Conservation (phyloP, 2,113 vertebrate species). For the Urocynchramus pylzowi region DNA sequence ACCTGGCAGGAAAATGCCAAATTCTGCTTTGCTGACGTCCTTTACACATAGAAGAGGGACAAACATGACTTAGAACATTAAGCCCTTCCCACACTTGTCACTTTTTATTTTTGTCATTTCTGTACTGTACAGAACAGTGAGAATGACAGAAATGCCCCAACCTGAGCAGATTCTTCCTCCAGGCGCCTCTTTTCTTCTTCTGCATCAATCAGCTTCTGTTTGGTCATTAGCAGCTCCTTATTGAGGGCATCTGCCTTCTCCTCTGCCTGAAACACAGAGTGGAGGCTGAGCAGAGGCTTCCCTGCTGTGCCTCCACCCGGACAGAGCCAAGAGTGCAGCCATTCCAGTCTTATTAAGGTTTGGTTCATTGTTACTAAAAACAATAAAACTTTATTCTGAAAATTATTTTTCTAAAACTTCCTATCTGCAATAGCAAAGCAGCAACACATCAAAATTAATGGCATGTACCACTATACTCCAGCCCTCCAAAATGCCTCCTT, state of each 20-base stretch:
- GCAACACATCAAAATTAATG: not conserved
- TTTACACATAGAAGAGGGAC: not conserved
- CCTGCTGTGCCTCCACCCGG: not conserved
- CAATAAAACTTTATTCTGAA: not conserved
- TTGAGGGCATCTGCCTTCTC: slow-evolving; percentile 96
- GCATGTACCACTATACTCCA: not conserved
- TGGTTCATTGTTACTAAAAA: not conserved
- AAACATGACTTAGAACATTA: not conserved
- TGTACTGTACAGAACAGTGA: not conserved
- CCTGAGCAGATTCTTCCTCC: slow-evolving; percentile 94
- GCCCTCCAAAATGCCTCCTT: not conserved
- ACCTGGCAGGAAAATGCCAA: not conserved
- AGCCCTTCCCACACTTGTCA: slow-evolving; percentile 5
- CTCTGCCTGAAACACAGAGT: slow-evolving; percentile 80
- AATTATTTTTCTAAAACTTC: not conserved
- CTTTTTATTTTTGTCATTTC: not conserved
- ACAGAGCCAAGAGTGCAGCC: not conserved
- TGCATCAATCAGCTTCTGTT: slow-evolving; percentile 95
- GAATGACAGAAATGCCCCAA: slow-evolving; percentile 31
- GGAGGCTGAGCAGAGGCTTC: not conserved
- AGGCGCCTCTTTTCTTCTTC: slow-evolving; percentile 95
- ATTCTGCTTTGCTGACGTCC: slow-evolving; percentile 12
- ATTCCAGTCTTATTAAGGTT: not conserved
- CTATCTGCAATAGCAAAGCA: not conserved
- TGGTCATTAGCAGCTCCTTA: slow-evolving; percentile 97